Evolutionary conservation across 2,797 vertebrate species (phyloP).

Genomic region (Brachyrhaphis roseni): DNA sequence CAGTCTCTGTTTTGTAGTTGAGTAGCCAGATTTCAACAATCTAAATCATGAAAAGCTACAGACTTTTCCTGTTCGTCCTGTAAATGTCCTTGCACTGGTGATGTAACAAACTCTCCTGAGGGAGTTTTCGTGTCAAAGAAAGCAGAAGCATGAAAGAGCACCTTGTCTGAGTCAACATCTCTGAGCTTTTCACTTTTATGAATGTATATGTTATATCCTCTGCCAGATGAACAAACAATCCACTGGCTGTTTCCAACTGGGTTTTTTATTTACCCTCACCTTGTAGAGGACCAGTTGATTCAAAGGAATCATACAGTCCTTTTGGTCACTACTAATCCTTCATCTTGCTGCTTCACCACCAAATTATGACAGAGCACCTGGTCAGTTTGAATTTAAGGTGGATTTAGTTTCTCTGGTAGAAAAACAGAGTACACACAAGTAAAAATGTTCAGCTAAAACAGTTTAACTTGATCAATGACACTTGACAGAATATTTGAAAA

Average conservation of each 20-base stretch:
- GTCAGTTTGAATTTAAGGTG: slow-evolving; percentile 52
- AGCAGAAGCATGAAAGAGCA: slow-evolving; percentile 59
- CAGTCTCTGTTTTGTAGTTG: neutral
- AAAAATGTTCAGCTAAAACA: neutral
- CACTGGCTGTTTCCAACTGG: slow-evolving; percentile 61
- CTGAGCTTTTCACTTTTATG: slow-evolving; percentile 59
- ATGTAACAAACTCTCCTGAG: slow-evolving; percentile 40
- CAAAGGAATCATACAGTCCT: slow-evolving; percentile 65
- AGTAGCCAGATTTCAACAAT: neutral
- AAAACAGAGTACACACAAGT: slow-evolving; percentile 30
- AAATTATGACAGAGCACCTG: slow-evolving; percentile 53
- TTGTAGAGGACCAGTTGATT: slow-evolving; percentile 42
- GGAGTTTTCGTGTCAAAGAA: slow-evolving; percentile 44
- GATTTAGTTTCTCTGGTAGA: slow-evolving; percentile 61
- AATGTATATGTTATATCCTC: slow-evolving; percentile 70
- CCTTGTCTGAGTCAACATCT: slow-evolving; percentile 68
- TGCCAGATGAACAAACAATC: slow-evolving; percentile 71
- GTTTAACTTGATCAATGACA: slow-evolving; percentile 41
- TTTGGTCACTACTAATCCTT: slow-evolving; percentile 40
- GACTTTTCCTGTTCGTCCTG: slow-evolving; percentile 14
- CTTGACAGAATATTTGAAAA: slow-evolving; percentile 29
- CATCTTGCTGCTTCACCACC: slow-evolving; percentile 26
- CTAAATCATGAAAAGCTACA: neutral
- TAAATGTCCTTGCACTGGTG: slow-evolving; percentile 44
- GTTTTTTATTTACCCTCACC: slow-evolving; percentile 75